Evolutionary conservation across 1,140 invertebrate species (phyloP).

Genomic region (Drosophila pseudoananassae): DNA sequence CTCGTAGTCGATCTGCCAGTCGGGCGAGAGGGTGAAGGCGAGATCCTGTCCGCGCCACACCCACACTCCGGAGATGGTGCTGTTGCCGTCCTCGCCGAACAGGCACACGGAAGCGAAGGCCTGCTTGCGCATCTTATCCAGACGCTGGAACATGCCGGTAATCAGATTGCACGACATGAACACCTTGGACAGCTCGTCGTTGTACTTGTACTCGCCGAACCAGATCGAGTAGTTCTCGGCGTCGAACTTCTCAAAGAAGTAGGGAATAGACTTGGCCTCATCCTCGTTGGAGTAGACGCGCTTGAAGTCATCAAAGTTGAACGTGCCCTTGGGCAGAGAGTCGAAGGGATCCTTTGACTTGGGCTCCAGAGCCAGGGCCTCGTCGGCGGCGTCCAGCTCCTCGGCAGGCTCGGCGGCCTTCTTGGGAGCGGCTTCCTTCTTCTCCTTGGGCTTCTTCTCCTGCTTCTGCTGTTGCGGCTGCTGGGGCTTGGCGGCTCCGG

Average conservation of each 20-base stretch:
- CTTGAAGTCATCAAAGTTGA: slow-evolving; percentile 99
- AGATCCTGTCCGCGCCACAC: slow-evolving; percentile 98
- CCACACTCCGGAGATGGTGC: slow-evolving; percentile 98
- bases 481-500: slow-evolving; percentile 50
- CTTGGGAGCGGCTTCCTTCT: slow-evolving; percentile 85
- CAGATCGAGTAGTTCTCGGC: slow-evolving; percentile 98
- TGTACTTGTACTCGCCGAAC: slow-evolving; percentile 98
- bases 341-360: slow-evolving; percentile 97
- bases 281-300: slow-evolving; percentile 98
- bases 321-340: slow-evolving; percentile 93
- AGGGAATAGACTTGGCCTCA: slow-evolving; percentile 96
- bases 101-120: slow-evolving; percentile 97
- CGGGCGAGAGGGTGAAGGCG: slow-evolving; percentile 93
- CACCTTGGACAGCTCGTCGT: slow-evolving; percentile 94
- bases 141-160: slow-evolving; percentile 97
- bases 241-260: slow-evolving; percentile 99
- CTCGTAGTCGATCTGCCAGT: slow-evolving; percentile 99
- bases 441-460: slow-evolving; percentile 87
- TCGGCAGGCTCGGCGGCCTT: slow-evolving; percentile 87
- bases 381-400: slow-evolving; percentile 89
- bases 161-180: slow-evolving; percentile 99
- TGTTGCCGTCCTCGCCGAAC: slow-evolving; percentile 97
- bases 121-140: slow-evolving; percentile 99
- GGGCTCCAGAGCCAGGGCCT: slow-evolving; percentile 89
- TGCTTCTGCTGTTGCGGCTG: slow-evolving; percentile 84